Conservation (phyloP, 2,113 vertebrate genomes). For the Helogale parvula region DNA sequence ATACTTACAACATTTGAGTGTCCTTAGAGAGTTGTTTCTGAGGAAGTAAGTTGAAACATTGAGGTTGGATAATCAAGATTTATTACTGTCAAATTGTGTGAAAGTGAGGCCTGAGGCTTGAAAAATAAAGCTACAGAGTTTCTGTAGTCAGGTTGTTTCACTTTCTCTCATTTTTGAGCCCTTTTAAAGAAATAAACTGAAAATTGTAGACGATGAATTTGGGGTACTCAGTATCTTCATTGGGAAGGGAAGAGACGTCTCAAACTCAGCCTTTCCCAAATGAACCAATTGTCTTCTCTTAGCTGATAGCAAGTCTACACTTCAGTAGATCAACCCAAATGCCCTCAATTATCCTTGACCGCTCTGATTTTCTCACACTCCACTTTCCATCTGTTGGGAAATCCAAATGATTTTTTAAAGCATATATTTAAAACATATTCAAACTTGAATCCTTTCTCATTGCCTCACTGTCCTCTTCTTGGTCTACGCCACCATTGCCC, state of each 20-base stretch:
- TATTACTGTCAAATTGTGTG: neutral
- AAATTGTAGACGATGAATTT: neutral
- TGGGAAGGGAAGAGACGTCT: neutral
- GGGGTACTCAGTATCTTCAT: neutral
- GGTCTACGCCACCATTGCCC: neutral
- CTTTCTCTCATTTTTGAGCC: neutral
- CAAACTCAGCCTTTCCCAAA: neutral
- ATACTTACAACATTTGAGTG: neutral
- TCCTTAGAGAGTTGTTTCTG: neutral
- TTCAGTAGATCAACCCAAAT: neutral
- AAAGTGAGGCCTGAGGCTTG: neutral
- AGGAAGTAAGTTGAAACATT: neutral
- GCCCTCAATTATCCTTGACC: neutral
- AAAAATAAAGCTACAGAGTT: neutral
- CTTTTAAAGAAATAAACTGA: neutral
- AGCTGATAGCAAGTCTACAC: neutral
- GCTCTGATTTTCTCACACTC: neutral
- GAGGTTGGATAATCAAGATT: conserved; percentile 8
- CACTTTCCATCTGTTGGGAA: neutral
- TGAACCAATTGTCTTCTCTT: neutral
- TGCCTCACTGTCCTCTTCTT: neutral
- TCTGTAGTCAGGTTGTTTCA: neutral
- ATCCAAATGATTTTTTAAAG: neutral
- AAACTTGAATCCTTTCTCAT: neutral
- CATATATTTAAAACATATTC: neutral